phyloP scores from a whole-genome alignment of 2,113 vertebrate species.

The Psophia crepitans region DNA sequence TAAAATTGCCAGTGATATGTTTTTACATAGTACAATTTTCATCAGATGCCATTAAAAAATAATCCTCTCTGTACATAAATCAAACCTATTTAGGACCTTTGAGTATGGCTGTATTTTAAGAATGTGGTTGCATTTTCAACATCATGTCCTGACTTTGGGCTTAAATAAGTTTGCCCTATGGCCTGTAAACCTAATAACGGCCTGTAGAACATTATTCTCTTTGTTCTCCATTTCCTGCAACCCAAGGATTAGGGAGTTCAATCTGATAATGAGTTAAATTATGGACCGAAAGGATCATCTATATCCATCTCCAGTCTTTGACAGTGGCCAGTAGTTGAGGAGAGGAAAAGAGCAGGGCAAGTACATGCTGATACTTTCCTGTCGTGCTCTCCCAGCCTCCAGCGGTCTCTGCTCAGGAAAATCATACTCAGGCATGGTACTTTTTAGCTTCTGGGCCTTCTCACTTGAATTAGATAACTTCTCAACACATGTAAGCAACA shows the following conservation, averaged over 20 bases:
- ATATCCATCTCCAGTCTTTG: neutral
- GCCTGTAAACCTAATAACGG: neutral
- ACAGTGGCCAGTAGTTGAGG: neutral
- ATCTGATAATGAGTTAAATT: neutral
- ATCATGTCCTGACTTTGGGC: neutral
- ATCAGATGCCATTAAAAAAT: neutral
- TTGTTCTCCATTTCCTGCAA: neutral
- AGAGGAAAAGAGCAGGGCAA: neutral
- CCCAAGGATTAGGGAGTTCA: neutral
- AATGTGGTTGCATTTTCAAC: neutral
- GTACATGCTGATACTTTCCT: neutral
- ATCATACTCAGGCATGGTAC: neutral
- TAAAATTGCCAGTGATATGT: neutral
- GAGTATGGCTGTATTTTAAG: neutral
- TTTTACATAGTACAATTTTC: neutral
- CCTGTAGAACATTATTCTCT: neutral
- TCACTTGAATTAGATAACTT: neutral
- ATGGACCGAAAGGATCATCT: neutral
- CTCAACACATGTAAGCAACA: neutral
- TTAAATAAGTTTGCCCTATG: neutral
- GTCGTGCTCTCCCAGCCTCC: neutral
- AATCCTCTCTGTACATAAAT: neutral
- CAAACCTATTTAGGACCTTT: neutral
- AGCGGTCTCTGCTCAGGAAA: neutral
- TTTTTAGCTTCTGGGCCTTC: neutral